Evolutionary conservation across 2,113 vertebrate genomes (phyloP).

Genomic region (Cephalopholis sonnerati): DNA sequence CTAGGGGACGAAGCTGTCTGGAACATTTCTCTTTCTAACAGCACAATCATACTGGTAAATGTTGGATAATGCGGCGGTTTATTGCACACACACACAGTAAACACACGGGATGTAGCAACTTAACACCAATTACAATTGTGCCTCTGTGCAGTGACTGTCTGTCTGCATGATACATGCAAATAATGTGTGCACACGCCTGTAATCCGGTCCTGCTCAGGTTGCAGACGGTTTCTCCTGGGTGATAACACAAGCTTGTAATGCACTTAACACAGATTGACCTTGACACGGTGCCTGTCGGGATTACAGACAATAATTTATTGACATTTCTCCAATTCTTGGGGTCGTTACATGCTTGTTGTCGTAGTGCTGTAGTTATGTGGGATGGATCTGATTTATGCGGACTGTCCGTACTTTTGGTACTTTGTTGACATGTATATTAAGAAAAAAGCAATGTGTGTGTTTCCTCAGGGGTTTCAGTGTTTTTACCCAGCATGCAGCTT

Average conservation of each 20-base stretch:
- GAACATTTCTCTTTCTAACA: background rate
- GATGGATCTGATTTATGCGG: background rate
- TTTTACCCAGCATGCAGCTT: background rate
- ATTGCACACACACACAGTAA: background rate
- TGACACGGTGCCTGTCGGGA: slow-evolving; percentile 14
- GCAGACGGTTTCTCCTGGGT: slow-evolving; percentile 37
- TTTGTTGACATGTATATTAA: background rate
- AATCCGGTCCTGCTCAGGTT: slow-evolving; percentile 58
- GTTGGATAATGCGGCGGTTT: background rate
- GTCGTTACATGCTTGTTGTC: background rate
- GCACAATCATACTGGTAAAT: background rate
- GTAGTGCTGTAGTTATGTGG: background rate
- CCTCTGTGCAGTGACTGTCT: background rate
- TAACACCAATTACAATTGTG: background rate
- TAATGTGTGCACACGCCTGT: background rate
- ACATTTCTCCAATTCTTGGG: background rate
- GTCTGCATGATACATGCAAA: slow-evolving; percentile 27
- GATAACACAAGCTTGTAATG: slow-evolving; percentile 61
- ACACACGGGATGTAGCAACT: background rate
- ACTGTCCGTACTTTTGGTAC: background rate
- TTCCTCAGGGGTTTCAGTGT: too few relatives aligned
- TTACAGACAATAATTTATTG: slow-evolving; percentile 4
- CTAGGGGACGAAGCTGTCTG: background rate
- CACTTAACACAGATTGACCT: slow-evolving; percentile 67
- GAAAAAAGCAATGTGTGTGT: background rate